Percentiles rank a stretch among this genome's conserved stretches.
Conservation (phyloP, 1,140 invertebrate species). For the Sinella curviseta region DNA sequence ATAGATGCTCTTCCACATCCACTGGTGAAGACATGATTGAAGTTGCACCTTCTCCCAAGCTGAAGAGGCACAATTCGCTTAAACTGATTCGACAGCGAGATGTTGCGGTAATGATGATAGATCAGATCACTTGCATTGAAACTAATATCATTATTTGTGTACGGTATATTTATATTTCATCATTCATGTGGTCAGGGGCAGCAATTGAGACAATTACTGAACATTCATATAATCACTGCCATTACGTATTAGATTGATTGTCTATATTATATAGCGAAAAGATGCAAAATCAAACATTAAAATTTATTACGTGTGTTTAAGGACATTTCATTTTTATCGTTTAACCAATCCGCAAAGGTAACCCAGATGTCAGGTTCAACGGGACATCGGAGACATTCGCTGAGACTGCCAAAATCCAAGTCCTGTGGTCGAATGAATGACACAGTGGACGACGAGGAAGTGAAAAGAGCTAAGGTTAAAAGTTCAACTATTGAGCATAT, state of each 20-base stretch:
- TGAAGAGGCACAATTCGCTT: conserved; percentile 12
- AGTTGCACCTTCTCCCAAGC: neutral
- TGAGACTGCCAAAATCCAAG: conserved; percentile 10
- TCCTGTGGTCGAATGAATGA: conserved; percentile 19
- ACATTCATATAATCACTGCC: no score
- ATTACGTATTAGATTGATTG: no score
- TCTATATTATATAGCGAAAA: no score
- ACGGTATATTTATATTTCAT: no score
- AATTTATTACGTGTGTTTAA: no score
- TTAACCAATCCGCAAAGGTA: neutral
- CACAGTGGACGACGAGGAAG: conserved; percentile 17
- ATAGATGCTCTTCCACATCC: neutral
- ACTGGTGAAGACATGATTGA: neutral
- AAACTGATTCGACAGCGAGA: conserved; percentile 11
- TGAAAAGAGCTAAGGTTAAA: conserved; percentile 22
- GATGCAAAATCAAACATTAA: no score
- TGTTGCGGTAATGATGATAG: conserved; percentile 8
- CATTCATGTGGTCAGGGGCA: no score
- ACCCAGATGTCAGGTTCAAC: conserved; percentile 9
- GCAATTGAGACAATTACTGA: no score
- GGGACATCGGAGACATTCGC: conserved; percentile 7
- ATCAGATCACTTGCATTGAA: no score
- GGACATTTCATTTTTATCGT: neutral
- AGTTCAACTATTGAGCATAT: conserved; percentile 31
- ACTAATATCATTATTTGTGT: no score